Percentiles rank a stretch among this genome's conserved stretches.
Conservation (phyloP, 2,113 vertebrate genomes). For the Corynorhinus townsendii region DNA sequence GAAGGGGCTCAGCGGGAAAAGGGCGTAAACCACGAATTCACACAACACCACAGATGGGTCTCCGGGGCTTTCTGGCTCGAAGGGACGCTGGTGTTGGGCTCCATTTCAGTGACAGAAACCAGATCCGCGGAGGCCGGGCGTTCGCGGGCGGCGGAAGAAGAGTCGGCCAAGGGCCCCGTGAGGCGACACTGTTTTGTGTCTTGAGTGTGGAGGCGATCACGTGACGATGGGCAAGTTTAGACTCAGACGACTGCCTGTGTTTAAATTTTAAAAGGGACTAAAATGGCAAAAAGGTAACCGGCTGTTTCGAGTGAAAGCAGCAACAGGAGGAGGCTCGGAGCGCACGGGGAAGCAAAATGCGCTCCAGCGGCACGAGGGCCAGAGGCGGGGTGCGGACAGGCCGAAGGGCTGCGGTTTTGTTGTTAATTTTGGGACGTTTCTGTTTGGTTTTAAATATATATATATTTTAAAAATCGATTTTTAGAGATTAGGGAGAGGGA, state of each 20-base stretch:
- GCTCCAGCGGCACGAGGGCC: too few species aligned
- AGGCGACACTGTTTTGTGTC: accelerated
- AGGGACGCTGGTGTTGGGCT: background rate
- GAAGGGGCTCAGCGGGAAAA: background rate
- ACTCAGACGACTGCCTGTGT: background rate
- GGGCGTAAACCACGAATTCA: accelerated
- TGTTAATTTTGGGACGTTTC: too few species aligned
- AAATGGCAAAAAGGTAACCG: background rate
- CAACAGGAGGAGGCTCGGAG: too few species aligned
- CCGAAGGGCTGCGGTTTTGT: too few species aligned
- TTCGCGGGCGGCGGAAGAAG: accelerated
- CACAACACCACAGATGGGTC: accelerated
- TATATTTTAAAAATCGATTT: too few species aligned
- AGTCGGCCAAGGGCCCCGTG: accelerated
- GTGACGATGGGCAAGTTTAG: accelerated
- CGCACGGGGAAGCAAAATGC: too few species aligned
- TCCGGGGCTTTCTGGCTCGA: accelerated
- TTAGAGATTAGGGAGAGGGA: too few species aligned
- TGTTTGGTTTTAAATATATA: too few species aligned
- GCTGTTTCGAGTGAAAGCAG: background rate
- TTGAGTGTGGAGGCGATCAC: accelerated
- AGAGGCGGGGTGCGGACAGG: too few species aligned
- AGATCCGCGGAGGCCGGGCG: accelerated
- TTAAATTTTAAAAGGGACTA: background rate
- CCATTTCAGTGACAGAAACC: accelerated